These are phyloP conservation scores for Dastarcus helophoroides DNA, from an alignment of 2,888 invertebrate species.

Conservation along the genomic window DNA sequence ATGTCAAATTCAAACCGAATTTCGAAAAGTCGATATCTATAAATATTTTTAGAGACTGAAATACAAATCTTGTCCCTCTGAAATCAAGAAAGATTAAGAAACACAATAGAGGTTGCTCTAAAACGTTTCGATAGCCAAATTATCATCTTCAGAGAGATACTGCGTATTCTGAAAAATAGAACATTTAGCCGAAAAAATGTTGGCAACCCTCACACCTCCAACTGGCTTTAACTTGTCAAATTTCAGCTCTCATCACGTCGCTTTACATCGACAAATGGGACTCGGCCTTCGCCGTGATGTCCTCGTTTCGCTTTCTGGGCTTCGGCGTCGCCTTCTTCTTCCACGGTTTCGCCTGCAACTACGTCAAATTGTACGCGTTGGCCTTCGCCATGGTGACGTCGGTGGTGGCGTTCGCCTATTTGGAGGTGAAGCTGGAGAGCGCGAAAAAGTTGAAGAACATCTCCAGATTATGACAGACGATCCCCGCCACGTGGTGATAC, in stretches of 20 bases:
- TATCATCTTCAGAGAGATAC: too few species aligned
- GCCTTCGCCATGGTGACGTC: conserved; percentile 40
- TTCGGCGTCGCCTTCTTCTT: conserved; percentile 52
- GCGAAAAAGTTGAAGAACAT: conserved; percentile 30
- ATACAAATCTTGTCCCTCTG: too few species aligned
- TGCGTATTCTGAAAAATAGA: too few species aligned
- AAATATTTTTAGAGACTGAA: too few species aligned
- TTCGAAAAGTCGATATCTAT: too few species aligned
- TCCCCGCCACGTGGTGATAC: conserved; percentile 8
- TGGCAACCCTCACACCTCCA: too few species aligned
- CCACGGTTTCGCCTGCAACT: conserved; percentile 49
- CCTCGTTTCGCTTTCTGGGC: conserved; percentile 47
- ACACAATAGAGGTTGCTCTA: too few species aligned
- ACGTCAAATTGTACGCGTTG: conserved; percentile 38
- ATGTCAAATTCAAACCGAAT: too few species aligned
- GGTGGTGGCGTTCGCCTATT: conserved; percentile 43
- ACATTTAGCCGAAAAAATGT: too few species aligned
- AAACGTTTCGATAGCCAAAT: too few species aligned
- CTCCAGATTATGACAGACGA: conserved; percentile 30
- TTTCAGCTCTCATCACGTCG: conserved; percentile 35
- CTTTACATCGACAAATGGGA: conserved; percentile 38
- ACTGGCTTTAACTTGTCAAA: conserved; percentile 3
- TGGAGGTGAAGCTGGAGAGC: conserved; percentile 40
- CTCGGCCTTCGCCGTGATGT: conserved; percentile 41
- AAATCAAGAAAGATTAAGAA: too few species aligned